These are phyloP conservation scores for Myiozetetes cayanensis DNA, from an alignment of 2,113 vertebrate genomes.

Conservation along the genomic window DNA sequence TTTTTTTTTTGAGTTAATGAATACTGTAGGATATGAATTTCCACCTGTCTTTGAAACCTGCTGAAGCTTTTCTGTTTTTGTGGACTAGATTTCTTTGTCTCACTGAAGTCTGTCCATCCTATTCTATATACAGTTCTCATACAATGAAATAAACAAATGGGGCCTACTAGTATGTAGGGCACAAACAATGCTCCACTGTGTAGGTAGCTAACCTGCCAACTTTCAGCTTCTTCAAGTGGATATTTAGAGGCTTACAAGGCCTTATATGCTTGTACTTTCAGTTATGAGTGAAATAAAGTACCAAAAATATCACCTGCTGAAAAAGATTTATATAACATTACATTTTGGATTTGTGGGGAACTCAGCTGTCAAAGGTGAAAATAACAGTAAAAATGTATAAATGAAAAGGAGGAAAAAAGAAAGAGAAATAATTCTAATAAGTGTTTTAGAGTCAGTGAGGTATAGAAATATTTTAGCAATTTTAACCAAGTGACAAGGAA, in stretches of 20 bases:
- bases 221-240: background rate
- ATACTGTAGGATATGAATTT: constrained; percentile 33
- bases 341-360: background rate
- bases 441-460: background rate
- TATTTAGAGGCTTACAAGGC: background rate
- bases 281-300: background rate
- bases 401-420: background rate
- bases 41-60: constrained; percentile 13
- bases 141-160: background rate
- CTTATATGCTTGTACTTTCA: background rate
- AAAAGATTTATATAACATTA: background rate
- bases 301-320: background rate
- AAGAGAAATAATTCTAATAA: background rate
- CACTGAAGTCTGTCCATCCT: background rate
- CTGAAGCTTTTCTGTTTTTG: background rate
- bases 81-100: background rate
- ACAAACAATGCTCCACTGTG: background rate
- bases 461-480: background rate
- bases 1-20: background rate
- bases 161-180: background rate
- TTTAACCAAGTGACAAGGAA: background rate
- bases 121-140: background rate
- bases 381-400: background rate
- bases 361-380: background rate
- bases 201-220: background rate